A percentile compares a stretch with the other conserved stretches of the same genome.
These are phyloP conservation scores for Thereva unica DNA, from an alignment of 2,888 invertebrate genomes.

Conservation along the genomic window DNA sequence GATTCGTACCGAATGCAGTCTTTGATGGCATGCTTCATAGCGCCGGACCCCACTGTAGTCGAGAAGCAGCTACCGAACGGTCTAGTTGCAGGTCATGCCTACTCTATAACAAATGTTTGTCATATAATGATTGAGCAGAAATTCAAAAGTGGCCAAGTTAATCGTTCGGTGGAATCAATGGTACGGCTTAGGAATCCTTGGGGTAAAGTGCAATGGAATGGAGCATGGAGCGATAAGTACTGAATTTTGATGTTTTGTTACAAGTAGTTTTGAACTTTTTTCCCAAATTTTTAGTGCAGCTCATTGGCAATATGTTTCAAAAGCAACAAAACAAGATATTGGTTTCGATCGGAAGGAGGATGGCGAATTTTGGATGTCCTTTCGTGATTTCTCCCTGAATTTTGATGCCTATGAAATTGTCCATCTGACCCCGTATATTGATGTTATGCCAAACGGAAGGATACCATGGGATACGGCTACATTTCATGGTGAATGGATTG, in stretches of 20 bases:
- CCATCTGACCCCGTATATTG: slow-evolving; percentile 68
- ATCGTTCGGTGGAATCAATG: slow-evolving; percentile 58
- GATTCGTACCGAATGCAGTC: slow-evolving; percentile 80
- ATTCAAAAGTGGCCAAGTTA: slow-evolving; percentile 60
- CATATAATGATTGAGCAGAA: slow-evolving; percentile 68
- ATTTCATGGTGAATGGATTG: slow-evolving; percentile 89
- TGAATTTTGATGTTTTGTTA: too few species aligned
- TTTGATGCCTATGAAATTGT: slow-evolving; percentile 84
- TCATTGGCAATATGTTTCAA: slow-evolving; percentile 83
- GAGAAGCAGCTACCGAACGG: slow-evolving; percentile 78
- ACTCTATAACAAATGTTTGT: slow-evolving; percentile 80
- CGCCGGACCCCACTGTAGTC: slow-evolving; percentile 76
- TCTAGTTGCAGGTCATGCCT: slow-evolving; percentile 84
- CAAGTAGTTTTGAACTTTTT: too few species aligned
- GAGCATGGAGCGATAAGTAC: slow-evolving; percentile 83
- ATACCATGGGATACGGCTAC: slow-evolving; percentile 83
- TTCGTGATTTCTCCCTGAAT: slow-evolving; percentile 75
- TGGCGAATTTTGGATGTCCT: slow-evolving; percentile 95
- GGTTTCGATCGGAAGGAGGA: slow-evolving; percentile 84
- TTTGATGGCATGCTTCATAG: slow-evolving; percentile 89
- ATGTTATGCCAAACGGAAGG: too few species aligned
- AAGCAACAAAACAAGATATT: slow-evolving; percentile 77
- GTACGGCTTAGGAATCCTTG: slow-evolving; percentile 84
- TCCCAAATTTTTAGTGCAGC: slow-evolving; percentile 58
- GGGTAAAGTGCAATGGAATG: slow-evolving; percentile 91